A percentile compares a stretch with the other conserved stretches of the same genome.
These are phyloP conservation scores for Lipophrys pholis DNA, from an alignment of 2,113 vertebrate species.

Conservation along the genomic window DNA sequence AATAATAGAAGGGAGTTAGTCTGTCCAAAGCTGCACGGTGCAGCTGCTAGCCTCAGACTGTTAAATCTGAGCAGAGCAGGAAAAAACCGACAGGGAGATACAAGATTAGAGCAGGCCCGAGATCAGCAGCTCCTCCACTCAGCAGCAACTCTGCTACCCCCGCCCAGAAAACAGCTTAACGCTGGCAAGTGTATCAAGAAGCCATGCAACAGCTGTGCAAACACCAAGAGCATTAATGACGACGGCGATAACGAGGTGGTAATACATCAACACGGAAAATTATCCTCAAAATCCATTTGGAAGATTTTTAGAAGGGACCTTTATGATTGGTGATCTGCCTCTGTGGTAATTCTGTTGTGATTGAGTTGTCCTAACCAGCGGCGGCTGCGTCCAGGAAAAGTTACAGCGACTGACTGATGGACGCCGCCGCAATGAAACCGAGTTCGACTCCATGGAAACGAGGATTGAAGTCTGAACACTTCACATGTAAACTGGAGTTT, in stretches of 20 bases:
- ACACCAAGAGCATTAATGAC: not conserved
- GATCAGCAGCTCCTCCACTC: not conserved
- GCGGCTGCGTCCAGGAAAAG: too few species aligned
- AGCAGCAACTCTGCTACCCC: too few species aligned
- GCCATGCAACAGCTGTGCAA: conserved; percentile 9
- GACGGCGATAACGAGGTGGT: not conserved
- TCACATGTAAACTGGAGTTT: too few species aligned
- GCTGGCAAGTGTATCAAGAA: conserved; percentile 5
- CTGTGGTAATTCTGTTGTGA: not conserved
- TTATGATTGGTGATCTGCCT: not conserved
- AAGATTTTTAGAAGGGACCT: not conserved
- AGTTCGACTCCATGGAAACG: too few species aligned
- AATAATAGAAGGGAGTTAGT: conserved; percentile 57
- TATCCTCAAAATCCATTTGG: not conserved
- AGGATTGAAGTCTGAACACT: too few species aligned
- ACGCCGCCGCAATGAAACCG: too few species aligned
- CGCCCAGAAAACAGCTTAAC: not conserved
- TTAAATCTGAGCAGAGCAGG: conserved; percentile 11
- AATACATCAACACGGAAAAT: not conserved
- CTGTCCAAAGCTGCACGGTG: conserved; percentile 31
- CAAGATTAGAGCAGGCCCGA: not conserved
- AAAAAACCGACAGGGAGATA: conserved; percentile 9
- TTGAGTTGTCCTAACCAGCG: not conserved
- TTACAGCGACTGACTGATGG: too few species aligned
- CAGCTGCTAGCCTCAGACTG: conserved; percentile 17